Evolutionary conservation across 2,888 invertebrate genomes (phyloP).

Genomic region (Zygothrica quintamaculata): DNA sequence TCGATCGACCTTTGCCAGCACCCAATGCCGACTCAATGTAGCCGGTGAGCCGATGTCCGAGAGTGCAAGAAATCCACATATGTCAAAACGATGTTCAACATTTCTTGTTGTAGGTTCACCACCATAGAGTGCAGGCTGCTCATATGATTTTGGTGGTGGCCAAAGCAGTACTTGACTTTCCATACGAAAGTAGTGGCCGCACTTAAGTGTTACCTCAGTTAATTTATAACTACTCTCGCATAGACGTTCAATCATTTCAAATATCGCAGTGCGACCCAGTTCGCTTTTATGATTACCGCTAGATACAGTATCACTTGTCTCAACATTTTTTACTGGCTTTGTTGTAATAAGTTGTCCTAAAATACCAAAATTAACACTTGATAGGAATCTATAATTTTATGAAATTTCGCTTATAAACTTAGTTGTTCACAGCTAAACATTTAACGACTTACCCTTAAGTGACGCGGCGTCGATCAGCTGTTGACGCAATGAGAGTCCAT

Average conservation of each 20-base stretch:
- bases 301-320: slow-evolving; percentile 8
- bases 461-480: slow-evolving; percentile 91
- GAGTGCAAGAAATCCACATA: slow-evolving; percentile 95
- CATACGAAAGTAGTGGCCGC: slow-evolving; percentile 88
- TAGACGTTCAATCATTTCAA: slow-evolving; percentile 87
- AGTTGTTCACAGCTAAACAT: too few relatives aligned
- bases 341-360: slow-evolving; percentile 78
- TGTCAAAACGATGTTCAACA: slow-evolving; percentile 90
- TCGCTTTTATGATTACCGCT: slow-evolving; percentile 80
- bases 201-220: slow-evolving; percentile 89
- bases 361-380: neutral
- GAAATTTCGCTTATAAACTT: neutral
- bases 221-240: slow-evolving; percentile 90
- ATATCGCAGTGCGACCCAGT: slow-evolving; percentile 79
- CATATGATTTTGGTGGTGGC: slow-evolving; percentile 88
- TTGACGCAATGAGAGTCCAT: slow-evolving; percentile 86
- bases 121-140: slow-evolving; percentile 46
- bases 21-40: slow-evolving; percentile 94
- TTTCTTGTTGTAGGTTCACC: slow-evolving; percentile 42
- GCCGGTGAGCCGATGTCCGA: slow-evolving; percentile 96
- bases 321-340: slow-evolving; percentile 63
- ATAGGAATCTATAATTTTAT: neutral
- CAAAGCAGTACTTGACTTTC: slow-evolving; percentile 90
- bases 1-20: slow-evolving; percentile 89
- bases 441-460: slow-evolving; percentile 88